Evolutionary conservation across 2,888 invertebrate genomes (phyloP).

Genomic region (Cactoblastis cactorum): DNA sequence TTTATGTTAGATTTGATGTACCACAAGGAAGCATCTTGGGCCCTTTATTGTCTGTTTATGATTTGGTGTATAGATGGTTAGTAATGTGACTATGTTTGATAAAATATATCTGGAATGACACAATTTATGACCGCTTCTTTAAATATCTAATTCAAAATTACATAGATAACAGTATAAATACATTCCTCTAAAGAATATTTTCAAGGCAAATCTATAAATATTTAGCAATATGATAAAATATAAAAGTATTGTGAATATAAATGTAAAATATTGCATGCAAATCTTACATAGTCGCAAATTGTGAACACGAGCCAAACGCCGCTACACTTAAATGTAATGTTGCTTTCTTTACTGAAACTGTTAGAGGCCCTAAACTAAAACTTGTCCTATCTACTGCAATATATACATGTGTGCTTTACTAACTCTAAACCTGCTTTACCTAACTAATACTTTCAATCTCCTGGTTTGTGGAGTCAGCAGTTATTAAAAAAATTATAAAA

Average conservation of each 20-base stretch:
- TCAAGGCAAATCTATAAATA: no score
- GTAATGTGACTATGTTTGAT: slow-evolving; percentile 24
- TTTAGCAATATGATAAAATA: no score
- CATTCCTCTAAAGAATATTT: no score
- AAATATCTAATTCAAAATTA: no score
- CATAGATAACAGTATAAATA: no score
- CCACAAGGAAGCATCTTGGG: slow-evolving; percentile 38
- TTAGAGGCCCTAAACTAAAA: slow-evolving; percentile 29
- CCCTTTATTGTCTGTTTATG: slow-evolving; percentile 31
- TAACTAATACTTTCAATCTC: slow-evolving; percentile 57
- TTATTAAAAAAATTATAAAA: neutral
- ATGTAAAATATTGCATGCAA: neutral
- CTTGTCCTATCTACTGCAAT: slow-evolving; percentile 31
- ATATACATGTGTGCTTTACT: slow-evolving; percentile 37
- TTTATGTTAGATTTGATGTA: slow-evolving; percentile 41
- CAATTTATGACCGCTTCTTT: no score
- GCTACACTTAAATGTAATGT: slow-evolving; percentile 46
- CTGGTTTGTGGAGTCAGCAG: slow-evolving; percentile 56
- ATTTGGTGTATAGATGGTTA: slow-evolving; percentile 18
- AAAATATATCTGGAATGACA: neutral
- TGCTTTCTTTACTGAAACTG: slow-evolving; percentile 38
- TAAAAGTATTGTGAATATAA: neutral
- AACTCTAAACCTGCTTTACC: slow-evolving; percentile 48
- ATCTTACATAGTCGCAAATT: slow-evolving; percentile 39
- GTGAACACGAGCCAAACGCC: slow-evolving; percentile 35